phyloP scores from a whole-genome alignment of 2,888 invertebrate species.

The Escarpia spicata region DNA sequence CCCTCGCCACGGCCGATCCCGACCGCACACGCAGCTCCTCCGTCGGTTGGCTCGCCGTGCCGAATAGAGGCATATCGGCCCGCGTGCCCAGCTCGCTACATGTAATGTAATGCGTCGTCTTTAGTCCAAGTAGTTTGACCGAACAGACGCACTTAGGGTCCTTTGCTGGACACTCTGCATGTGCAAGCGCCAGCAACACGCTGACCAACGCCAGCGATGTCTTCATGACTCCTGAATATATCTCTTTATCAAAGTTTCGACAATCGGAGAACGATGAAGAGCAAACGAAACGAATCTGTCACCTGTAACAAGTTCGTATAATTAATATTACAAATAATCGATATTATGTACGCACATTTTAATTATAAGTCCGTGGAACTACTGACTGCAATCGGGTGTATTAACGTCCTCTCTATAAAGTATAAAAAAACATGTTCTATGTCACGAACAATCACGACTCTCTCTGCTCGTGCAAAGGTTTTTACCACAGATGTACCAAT shows the following conservation, averaged over 20 bases:
- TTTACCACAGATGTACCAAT: neutral
- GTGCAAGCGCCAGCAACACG: neutral
- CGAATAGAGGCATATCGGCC: neutral
- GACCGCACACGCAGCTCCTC: constrained; percentile 7
- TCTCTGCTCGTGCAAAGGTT: neutral
- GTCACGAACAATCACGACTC: neutral
- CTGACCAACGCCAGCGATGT: neutral
- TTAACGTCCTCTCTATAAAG: neutral
- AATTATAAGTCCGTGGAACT: no score
- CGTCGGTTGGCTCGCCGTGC: neutral
- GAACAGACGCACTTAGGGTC: neutral
- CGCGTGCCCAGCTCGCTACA: neutral
- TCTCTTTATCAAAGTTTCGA: neutral
- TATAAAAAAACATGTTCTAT: neutral
- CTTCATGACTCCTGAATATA: neutral
- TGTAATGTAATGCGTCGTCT: neutral
- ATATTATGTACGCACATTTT: no score
- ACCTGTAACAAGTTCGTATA: neutral
- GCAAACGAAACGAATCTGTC: neutral
- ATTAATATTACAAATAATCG: neutral
- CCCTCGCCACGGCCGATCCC: neutral
- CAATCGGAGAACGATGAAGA: neutral
- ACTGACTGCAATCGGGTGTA: neutral
- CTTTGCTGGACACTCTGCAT: neutral
- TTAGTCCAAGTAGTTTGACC: neutral